These are phyloP conservation scores for Drosophila siamana DNA, from an alignment of 2,888 invertebrate genomes.

Conservation along the genomic window DNA sequence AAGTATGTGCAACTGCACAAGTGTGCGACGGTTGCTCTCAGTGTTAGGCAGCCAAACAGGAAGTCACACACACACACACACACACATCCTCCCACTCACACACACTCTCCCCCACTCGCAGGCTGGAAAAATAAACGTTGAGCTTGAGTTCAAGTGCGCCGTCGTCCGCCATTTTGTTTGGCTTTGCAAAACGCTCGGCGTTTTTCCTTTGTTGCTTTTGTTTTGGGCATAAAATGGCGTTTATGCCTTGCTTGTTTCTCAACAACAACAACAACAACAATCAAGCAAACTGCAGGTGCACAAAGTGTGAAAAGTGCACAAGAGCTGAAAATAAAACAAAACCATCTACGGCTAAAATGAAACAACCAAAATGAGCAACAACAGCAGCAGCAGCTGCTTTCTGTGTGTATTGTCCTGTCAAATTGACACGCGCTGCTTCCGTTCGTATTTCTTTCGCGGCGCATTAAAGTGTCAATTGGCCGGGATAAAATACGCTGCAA, in stretches of 20 bases:
- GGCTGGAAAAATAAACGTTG: slow-evolving; percentile 17
- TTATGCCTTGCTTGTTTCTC: slow-evolving; percentile 49
- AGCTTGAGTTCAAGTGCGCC: slow-evolving; percentile 58
- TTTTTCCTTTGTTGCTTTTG: slow-evolving; percentile 49
- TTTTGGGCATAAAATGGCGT: slow-evolving; percentile 57
- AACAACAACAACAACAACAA: slow-evolving; percentile 19
- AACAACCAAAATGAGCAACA: neutral
- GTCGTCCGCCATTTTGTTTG: slow-evolving; percentile 59
- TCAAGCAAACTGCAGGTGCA: slow-evolving; percentile 28
- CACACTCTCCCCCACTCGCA: slow-evolving; percentile 19
- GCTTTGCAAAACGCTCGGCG: slow-evolving; percentile 32
- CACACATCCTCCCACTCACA: slow-evolving; percentile 13
- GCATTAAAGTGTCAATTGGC: slow-evolving; percentile 48
- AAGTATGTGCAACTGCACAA: slow-evolving; percentile 47
- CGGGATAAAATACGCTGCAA: slow-evolving; percentile 1
- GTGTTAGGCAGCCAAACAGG: slow-evolving; percentile 62
- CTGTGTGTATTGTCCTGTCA: slow-evolving; percentile 46
- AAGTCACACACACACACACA: slow-evolving; percentile 50
- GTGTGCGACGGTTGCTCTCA: slow-evolving; percentile 11
- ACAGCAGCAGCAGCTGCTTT: slow-evolving; percentile 13
- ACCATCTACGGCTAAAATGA: neutral
- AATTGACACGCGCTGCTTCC: slow-evolving; percentile 15
- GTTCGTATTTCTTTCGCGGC: neutral
- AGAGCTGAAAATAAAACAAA: slow-evolving; percentile 9
- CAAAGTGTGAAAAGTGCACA: slow-evolving; percentile 35